phyloP scores from a whole-genome alignment of 2,113 vertebrate genomes.

The Ahaetulla prasina region DNA sequence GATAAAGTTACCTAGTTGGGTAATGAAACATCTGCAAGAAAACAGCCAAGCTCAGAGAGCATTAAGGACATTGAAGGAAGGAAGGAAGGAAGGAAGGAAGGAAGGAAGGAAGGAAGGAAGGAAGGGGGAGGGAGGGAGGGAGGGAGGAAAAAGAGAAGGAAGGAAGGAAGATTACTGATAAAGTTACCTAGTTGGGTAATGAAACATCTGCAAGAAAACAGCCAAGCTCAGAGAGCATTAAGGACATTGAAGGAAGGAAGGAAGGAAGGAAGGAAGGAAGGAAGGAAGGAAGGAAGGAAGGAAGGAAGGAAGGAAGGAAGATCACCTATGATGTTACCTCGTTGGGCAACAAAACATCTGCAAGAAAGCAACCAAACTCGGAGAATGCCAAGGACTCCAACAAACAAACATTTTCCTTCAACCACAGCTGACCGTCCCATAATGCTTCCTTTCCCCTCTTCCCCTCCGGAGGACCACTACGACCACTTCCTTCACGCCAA shows the following conservation, averaged over 20 bases:
- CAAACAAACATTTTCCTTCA: slow-evolving; percentile 23
- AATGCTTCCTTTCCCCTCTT: slow-evolving; percentile 47
- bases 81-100: too few relatives aligned
- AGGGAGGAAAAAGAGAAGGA: slow-evolving; percentile 13
- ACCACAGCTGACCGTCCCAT: slow-evolving; percentile 23
- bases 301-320: too few relatives aligned
- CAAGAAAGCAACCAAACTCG: background rate
- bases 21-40: too few relatives aligned
- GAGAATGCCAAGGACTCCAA: background rate
- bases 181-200: too few relatives aligned
- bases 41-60: too few relatives aligned
- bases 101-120: too few relatives aligned
- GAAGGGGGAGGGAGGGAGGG: too few relatives aligned
- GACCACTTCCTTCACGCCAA: background rate
- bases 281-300: accelerated
- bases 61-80: too few relatives aligned
- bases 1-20: too few relatives aligned
- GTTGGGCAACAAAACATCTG: background rate
- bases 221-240: too few relatives aligned
- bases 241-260: accelerated
- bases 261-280: too few relatives aligned
- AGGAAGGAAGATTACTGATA: slow-evolving; percentile 21
- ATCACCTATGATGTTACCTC: background rate
- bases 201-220: too few relatives aligned
- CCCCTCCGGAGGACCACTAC: slow-evolving; percentile 25